Percentiles rank a stretch among this genome's conserved stretches.
Conservation (phyloP, 2,797 vertebrate genomes). For the Heliangelus exortis region DNA sequence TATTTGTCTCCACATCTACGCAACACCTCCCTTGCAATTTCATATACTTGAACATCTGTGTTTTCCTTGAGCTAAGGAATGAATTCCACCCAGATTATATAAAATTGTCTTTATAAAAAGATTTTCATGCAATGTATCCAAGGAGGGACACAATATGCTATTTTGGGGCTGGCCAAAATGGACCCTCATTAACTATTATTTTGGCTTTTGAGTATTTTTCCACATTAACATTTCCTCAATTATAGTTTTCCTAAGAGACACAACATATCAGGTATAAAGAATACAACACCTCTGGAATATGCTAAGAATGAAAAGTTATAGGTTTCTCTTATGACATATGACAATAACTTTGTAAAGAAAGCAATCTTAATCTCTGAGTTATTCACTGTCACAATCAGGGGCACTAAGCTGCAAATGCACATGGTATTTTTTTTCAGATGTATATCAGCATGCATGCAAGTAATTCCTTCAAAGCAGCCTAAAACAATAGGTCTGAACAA, state of each 20-base stretch:
- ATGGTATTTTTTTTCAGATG: not conserved
- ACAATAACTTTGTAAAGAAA: not conserved
- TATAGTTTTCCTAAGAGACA: not conserved
- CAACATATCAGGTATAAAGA: not conserved
- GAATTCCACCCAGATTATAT: slow-evolving; percentile 65
- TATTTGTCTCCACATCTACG: slow-evolving; percentile 72
- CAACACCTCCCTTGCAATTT: slow-evolving; percentile 73
- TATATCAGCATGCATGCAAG: not conserved
- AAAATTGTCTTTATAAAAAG: slow-evolving; percentile 60
- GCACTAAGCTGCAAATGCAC: not conserved
- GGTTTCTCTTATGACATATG: not conserved
- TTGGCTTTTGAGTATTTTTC: not conserved
- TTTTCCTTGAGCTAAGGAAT: slow-evolving; percentile 59
- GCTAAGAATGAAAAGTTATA: not conserved
- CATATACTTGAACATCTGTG: slow-evolving; percentile 69
- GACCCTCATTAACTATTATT: not conserved
- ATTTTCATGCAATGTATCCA: not conserved
- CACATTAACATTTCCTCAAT: not conserved
- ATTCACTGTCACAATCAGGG: not conserved
- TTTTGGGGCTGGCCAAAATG: not conserved
- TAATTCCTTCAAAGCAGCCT: not conserved
- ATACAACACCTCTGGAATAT: not conserved
- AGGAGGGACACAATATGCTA: slow-evolving; percentile 25
- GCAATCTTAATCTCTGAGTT: not conserved
- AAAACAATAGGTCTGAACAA: not conserved